These are phyloP conservation scores for Antigone vipio DNA, from an alignment of 2,113 vertebrate genomes.

Conservation along the genomic window DNA sequence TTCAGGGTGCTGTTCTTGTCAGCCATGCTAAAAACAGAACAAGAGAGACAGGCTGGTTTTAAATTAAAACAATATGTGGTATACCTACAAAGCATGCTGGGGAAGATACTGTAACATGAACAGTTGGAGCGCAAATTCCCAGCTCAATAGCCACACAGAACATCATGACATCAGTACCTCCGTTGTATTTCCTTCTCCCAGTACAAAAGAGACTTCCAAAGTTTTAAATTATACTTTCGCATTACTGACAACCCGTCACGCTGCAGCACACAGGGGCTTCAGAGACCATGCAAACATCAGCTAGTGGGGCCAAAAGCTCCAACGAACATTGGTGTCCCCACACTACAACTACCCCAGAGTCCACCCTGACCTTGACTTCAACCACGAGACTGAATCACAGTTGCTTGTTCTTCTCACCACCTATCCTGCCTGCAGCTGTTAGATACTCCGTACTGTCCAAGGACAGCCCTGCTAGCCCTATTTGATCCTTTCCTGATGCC, in stretches of 20 bases:
- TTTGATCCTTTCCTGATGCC: neutral
- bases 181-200: neutral
- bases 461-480: neutral
- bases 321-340: neutral
- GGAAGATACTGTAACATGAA: neutral
- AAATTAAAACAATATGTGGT: neutral
- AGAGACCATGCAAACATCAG: neutral
- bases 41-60: constrained; percentile 45
- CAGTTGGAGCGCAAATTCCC: neutral
- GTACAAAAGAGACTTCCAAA: neutral
- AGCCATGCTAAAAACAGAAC: constrained; percentile 84
- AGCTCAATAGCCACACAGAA: neutral
- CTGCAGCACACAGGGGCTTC: neutral
- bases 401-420: neutral
- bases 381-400: neutral
- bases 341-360: neutral
- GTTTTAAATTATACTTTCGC: neutral
- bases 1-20: constrained; percentile 90
- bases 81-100: neutral
- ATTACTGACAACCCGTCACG: neutral
- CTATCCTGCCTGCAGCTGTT: constrained; percentile 1
- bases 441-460: neutral
- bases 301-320: neutral
- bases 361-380: neutral
- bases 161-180: neutral